Percentiles rank a stretch among this genome's conserved stretches.
Evolutionary conservation across 2,113 vertebrate species (phyloP).

Genomic region (Etheostoma spectabile): DNA sequence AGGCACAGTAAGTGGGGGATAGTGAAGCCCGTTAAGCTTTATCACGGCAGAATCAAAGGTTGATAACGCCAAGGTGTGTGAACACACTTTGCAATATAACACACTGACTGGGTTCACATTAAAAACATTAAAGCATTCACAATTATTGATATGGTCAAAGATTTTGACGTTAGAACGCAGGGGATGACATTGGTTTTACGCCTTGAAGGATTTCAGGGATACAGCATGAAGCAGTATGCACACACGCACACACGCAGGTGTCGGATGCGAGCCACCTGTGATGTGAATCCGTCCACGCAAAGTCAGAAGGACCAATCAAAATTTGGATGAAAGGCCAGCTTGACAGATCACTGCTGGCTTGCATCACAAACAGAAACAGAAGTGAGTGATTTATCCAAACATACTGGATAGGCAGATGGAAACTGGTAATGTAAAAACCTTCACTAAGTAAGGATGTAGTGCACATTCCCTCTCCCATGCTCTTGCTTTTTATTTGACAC

Average conservation of each 20-base stretch:
- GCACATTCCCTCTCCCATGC: neutral
- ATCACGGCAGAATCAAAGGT: constrained; percentile 17
- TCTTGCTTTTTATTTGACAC: neutral
- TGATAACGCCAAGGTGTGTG: neutral
- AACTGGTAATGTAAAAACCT: neutral
- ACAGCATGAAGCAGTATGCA: neutral
- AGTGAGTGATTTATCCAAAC: neutral
- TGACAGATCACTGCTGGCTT: constrained; percentile 13
- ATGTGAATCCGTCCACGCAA: constrained; percentile 8
- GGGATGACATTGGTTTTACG: neutral
- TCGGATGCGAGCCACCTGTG: constrained; percentile 2
- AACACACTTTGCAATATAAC: neutral
- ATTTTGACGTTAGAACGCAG: neutral
- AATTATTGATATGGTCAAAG: neutral
- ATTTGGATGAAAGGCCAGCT: constrained; percentile 13
- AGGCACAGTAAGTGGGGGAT: constrained; percentile 21
- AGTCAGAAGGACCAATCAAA: constrained; percentile 1
- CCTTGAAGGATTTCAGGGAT: constrained; percentile 5
- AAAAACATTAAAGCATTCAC: neutral
- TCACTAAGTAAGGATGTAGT: neutral
- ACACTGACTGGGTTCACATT: neutral
- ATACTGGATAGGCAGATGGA: constrained; percentile 31
- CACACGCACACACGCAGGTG: neutral
- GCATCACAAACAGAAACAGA: neutral
- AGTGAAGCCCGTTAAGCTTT: constrained; percentile 32